Evolutionary conservation across 2,113 vertebrate species (phyloP).

Genomic region (Cyprinodon tularosa): DNA sequence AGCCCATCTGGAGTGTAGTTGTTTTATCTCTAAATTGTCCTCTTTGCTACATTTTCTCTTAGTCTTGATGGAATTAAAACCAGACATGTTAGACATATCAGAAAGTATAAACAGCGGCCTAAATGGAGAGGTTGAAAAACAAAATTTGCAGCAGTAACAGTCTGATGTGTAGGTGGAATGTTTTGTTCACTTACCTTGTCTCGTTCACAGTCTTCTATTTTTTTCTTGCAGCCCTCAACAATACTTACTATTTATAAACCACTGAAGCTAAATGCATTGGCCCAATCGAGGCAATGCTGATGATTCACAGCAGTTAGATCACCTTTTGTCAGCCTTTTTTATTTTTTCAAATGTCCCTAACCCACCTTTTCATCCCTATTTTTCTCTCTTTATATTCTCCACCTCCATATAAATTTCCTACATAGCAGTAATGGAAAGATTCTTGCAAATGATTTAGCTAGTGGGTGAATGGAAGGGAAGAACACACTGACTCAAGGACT

Average conservation of each 20-base stretch:
- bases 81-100: conserved; percentile 23
- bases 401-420: conserved; percentile 8
- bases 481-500: conserved; percentile 50
- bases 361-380: neutral
- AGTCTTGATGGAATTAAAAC: conserved; percentile 5
- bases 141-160: conserved; percentile 17
- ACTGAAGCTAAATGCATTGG: conserved; percentile 68
- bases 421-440: conserved; percentile 39
- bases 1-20: neutral
- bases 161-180: conserved; percentile 49
- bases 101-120: conserved; percentile 15
- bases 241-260: conserved; percentile 78
- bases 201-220: conserved; percentile 46
- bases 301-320: conserved; percentile 70
- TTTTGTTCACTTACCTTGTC: conserved; percentile 44
- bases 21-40: neutral
- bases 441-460: conserved; percentile 40
- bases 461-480: conserved; percentile 36
- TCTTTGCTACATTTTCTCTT: neutral
- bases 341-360: conserved; percentile 11
- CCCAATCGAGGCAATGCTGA: conserved; percentile 54
- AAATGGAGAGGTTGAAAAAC: conserved; percentile 13
- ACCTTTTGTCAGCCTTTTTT: conserved; percentile 61
- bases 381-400: conserved; percentile 2
- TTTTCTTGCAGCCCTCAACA: conserved; percentile 69